Percentiles rank a stretch among this genome's conserved stretches.
These are phyloP conservation scores for Lucinisca nassula DNA, from an alignment of 2,888 invertebrate genomes.

Conservation along the genomic window DNA sequence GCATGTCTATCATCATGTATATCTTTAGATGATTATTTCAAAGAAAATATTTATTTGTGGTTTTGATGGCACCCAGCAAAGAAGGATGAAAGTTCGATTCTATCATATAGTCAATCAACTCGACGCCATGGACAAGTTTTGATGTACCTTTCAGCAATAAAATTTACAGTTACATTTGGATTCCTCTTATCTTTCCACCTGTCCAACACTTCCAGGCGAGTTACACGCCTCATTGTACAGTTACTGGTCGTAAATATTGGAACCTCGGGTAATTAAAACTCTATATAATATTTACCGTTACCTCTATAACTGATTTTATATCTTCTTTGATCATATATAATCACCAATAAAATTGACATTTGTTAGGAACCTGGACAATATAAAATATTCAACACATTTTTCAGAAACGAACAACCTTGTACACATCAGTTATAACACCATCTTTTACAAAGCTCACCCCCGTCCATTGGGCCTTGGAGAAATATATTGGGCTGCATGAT, in stretches of 20 bases:
- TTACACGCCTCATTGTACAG: not conserved
- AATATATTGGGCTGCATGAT: too few species aligned
- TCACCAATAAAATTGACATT: not conserved
- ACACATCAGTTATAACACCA: too few species aligned
- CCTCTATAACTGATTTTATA: not conserved
- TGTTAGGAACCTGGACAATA: not conserved
- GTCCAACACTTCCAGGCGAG: conserved; percentile 41
- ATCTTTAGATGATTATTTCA: not conserved
- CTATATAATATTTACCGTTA: conserved; percentile 15
- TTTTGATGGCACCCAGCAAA: conserved; percentile 4
- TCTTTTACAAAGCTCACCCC: too few species aligned
- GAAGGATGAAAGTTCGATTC: conserved; percentile 7
- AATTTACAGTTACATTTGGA: conserved; percentile 36
- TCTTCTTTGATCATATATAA: not conserved
- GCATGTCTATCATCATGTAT: conserved; percentile 2
- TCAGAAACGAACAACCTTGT: too few species aligned
- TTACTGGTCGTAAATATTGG: not conserved
- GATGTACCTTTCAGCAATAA: not conserved
- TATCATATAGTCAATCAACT: not conserved
- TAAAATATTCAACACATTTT: too few species aligned
- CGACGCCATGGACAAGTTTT: not conserved
- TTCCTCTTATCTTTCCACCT: conserved; percentile 59
- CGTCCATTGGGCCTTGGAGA: too few species aligned
- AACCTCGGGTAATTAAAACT: not conserved
- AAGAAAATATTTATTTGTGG: not conserved